Evolutionary conservation across 1,140 invertebrate genomes (phyloP).

Genomic region (Notospermus geniculatus): DNA sequence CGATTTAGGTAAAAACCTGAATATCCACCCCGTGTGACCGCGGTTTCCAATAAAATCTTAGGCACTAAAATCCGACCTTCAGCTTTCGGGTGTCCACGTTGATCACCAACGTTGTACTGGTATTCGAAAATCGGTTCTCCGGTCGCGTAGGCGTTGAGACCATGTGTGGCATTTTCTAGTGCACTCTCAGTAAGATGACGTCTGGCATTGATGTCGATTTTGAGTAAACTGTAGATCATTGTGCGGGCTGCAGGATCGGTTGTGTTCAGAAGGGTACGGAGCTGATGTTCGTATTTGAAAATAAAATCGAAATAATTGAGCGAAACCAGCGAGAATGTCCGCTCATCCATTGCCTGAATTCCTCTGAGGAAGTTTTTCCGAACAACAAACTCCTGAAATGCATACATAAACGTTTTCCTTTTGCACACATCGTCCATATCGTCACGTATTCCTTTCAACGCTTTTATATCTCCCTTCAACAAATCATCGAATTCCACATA

Average conservation of each 20-base stretch:
- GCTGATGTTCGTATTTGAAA: slow-evolving; percentile 20
- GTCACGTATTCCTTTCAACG: slow-evolving; percentile 13
- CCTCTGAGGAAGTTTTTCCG: slow-evolving; percentile 33
- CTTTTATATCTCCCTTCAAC: slow-evolving; percentile 17
- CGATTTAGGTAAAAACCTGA: neutral
- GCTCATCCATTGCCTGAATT: slow-evolving; percentile 37
- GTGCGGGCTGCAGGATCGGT: slow-evolving; percentile 7
- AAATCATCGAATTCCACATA: slow-evolving; percentile 12
- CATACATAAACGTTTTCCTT: slow-evolving; percentile 24
- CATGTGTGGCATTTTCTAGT: slow-evolving; percentile 27
- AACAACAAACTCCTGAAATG: slow-evolving; percentile 30
- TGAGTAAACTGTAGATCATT: slow-evolving; percentile 18
- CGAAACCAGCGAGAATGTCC: slow-evolving; percentile 29
- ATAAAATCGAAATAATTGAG: slow-evolving; percentile 32
- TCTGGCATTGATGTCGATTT: slow-evolving; percentile 20
- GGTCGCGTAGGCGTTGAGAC: slow-evolving; percentile 28
- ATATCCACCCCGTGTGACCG: neutral
- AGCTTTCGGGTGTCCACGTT: neutral
- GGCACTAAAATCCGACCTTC: neutral
- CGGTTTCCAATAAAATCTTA: neutral
- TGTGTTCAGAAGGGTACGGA: slow-evolving; percentile 15
- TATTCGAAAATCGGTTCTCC: slow-evolving; percentile 17
- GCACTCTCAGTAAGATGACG: slow-evolving; percentile 28
- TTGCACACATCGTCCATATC: slow-evolving; percentile 14
- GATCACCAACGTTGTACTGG: neutral